Base-by-base conservation (phyloP, 2,113 vertebrate genomes). In the Chiloscyllium plagiosum region DNA sequence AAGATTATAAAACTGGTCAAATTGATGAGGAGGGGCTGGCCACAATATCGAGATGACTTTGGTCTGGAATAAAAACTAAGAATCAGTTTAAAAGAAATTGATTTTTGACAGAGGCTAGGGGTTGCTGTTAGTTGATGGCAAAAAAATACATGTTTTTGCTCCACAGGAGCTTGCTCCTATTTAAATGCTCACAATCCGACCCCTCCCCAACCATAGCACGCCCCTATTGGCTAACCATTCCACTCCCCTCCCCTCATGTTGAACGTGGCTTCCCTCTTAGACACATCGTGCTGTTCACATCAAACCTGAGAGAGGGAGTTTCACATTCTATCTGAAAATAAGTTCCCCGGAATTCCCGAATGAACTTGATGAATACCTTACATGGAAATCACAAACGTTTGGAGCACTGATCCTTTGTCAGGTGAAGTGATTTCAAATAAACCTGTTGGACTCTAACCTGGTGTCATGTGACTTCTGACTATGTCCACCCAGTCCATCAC, bases 21-120 rank as follows among this genome's bases (percentile, higher is more conserved):
- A 93, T 97, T 97, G 96, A 37, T 65, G 33, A 97, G 96, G 50
- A 97, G 97, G n/a, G 97, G 96, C 22, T 97, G 97, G 22, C 96
- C 95, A 96, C 97, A 97, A 85, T 96, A 97, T 52, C n/a, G 95
- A 3, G 97, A 96, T 1, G 97, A 97, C 8, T 89, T 96, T 24
- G 96, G 96, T 90, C 97, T 97, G 61, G 13, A 96, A 95, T 96
- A 42, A 0, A 76, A 89, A 17, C 2, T 4, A n/a, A 15, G 66
- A 22, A 19, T 4, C 37, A 42, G 47, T 33, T 61, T 47, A 50
- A 42, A 61, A 0, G 37, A 47, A 47, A 2, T 56, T 52, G 85
- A 85, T 8, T 33, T 72, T 72, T 15, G 17, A n/a, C 15, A 17
- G 37, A 19, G 80, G 1, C 42, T 20, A 2, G 15, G 37, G 42